Evolutionary conservation across 2,888 invertebrate species (phyloP), one percentile per base, ranked within the genome.

Genomic region (Strigamia transsilvanica): DNA sequence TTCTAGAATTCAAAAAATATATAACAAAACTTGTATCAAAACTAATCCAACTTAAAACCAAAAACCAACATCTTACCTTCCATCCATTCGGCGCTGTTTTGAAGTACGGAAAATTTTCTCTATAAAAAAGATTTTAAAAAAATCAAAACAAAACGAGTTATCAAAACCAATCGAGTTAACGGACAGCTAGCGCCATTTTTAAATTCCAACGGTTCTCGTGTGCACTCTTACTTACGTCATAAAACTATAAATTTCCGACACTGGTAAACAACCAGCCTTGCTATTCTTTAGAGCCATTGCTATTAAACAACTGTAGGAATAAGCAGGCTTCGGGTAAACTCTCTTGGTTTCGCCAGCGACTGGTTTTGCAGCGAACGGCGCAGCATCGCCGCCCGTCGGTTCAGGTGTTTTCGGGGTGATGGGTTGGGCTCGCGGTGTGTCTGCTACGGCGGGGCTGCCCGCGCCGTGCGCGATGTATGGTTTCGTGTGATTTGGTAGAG

Each of bases 261-360:
- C 99, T 4, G 98, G 98, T 86, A 99, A 89, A 86, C 96, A 95
- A 82, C 98, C 98, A 82, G 94, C 94, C 85, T 93, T 92, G 84
- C 98, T 97, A 88, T 99, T 99, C 89, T 98, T 98, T 84, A 99
- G 90, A 5, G 99, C 98, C 94, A 99, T 94, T 0, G 98, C 98
- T 87, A 99, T 99, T 84, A 99, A 91, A 89, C 98, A 99, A 83
- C 97, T 97, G 88, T 99, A 99, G 15, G 98, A 98, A 89, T 98
- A 99, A 3, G 96, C 95, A 6, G 99, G 99, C 88, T 99, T 99
- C 0, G 98, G 98, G 87, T 93, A 98, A 79, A 92, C 91, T 83
- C 91, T 91, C 80, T 83, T 80, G 56, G 12, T 61, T 4, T 13
- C 61, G 38, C 34, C 77, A 10, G n/a, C 51, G 0, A 42, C 73